These are phyloP conservation scores for Fundulus diaphanus DNA, from an alignment of 2,797 vertebrate genomes.

Conservation along the genomic window DNA sequence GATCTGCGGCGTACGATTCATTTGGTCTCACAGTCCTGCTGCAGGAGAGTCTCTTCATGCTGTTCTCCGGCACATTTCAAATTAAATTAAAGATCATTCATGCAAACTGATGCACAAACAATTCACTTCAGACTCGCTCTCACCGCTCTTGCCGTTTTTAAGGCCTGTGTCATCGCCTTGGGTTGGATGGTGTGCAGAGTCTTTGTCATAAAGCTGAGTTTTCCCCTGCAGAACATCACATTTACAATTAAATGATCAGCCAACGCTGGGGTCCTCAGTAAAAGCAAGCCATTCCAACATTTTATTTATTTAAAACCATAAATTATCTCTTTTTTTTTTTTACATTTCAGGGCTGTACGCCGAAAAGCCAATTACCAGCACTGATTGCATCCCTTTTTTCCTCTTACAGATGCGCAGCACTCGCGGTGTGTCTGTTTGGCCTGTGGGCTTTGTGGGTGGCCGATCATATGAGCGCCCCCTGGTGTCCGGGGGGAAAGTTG, in stretches of 20 bases:
- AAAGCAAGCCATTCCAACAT: neutral
- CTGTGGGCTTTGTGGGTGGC: constrained; percentile 89
- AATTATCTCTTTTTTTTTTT: neutral
- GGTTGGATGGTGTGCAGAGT: neutral
- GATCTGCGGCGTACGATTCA: constrained; percentile 39
- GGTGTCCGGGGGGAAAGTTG: constrained; percentile 87
- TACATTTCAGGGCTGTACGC: neutral
- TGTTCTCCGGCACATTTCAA: constrained; percentile 18
- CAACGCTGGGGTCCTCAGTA: too few species aligned
- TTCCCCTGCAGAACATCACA: neutral
- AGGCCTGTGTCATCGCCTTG: neutral
- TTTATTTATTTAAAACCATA: neutral
- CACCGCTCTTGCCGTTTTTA: neutral
- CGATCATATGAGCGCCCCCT: constrained; percentile 89
- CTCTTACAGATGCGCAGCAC: constrained; percentile 89
- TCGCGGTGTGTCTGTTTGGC: constrained; percentile 90
- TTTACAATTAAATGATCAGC: neutral
- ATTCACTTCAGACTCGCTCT: constrained; percentile 12
- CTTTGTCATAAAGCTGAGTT: neutral
- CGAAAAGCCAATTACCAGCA: neutral
- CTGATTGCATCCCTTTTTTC: neutral
- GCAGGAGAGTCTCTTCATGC: constrained; percentile 23
- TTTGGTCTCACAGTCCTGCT: constrained; percentile 38
- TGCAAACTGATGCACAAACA: constrained; percentile 30
- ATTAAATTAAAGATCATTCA: constrained; percentile 44